These are phyloP conservation scores for Camponotus vicinus DNA, from an alignment of 1,140 invertebrate genomes.

Conservation along the genomic window DNA sequence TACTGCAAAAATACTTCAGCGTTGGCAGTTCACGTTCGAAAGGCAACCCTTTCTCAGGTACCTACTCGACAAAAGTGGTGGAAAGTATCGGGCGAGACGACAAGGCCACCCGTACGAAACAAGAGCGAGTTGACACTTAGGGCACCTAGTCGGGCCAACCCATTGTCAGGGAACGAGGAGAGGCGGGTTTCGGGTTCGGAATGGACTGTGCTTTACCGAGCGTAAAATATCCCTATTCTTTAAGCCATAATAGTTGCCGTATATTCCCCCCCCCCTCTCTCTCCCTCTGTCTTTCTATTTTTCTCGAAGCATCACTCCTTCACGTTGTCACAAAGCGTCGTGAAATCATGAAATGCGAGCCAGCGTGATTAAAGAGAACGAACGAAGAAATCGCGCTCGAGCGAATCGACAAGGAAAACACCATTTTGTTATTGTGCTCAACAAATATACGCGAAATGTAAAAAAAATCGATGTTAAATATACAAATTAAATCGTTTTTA, in stretches of 20 bases:
- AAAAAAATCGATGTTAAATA: not conserved
- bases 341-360: conserved; percentile 64
- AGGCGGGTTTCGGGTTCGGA: conserved; percentile 69
- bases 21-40: conserved; percentile 28
- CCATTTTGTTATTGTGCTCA: not conserved
- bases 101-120: conserved; percentile 76
- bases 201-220: conserved; percentile 83
- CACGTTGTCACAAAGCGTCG: conserved; percentile 71
- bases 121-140: conserved; percentile 81
- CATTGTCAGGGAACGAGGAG: conserved; percentile 75
- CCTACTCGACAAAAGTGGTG: conserved; percentile 63
- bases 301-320: conserved; percentile 69
- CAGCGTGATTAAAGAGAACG: conserved; percentile 42
- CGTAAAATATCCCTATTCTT: conserved; percentile 84
- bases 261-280: conserved; percentile 64
- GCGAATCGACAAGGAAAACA: not conserved
- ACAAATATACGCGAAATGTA: no score
- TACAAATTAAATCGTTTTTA: not conserved
- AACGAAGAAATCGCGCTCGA: conserved; percentile 44
- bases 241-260: conserved; percentile 82
- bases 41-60: conserved; percentile 61
- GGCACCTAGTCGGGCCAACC: conserved; percentile 73
- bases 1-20: conserved; percentile 15
- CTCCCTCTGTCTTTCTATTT: conserved; percentile 50
- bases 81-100: conserved; percentile 67